These are phyloP conservation scores for Dinothrombium tinctorium DNA, from an alignment of 1,140 invertebrate genomes.

Conservation along the genomic window DNA sequence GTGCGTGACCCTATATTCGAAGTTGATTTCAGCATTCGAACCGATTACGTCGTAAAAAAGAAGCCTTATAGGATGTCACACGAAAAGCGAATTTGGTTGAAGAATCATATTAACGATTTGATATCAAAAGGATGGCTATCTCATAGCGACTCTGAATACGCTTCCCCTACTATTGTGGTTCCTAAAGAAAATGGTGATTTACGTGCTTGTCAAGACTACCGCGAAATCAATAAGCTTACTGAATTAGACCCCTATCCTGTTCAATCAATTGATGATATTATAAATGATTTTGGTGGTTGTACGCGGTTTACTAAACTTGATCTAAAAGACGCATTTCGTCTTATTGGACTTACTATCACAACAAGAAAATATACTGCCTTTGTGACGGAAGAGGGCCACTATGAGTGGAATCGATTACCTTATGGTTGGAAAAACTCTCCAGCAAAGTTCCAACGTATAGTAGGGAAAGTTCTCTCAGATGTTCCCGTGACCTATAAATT, in stretches of 20 bases:
- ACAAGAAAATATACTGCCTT: not conserved
- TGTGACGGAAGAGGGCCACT: not conserved
- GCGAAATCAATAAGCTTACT: constrained; percentile 1
- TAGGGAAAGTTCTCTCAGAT: not conserved
- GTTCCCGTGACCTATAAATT: not conserved
- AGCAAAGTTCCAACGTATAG: not conserved
- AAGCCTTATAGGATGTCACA: not conserved
- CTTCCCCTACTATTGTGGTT: not conserved
- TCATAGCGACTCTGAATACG: not conserved
- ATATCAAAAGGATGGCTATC: not conserved
- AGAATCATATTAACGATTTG: not conserved
- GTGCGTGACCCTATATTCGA: too few relatives aligned
- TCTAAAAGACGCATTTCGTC: not conserved
- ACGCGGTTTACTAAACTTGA: constrained; percentile 1
- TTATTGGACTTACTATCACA: not conserved
- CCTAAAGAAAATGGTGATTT: constrained; percentile 1
- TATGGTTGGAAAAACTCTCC: constrained; percentile 1
- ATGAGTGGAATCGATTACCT: not conserved
- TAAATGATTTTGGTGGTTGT: not conserved
- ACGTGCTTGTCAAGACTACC: constrained; percentile 1
- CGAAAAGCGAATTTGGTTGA: not conserved
- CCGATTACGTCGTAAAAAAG: not conserved
- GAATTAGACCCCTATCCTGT: not conserved
- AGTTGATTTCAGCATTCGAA: too few relatives aligned
- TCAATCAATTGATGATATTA: constrained; percentile 1